Evolutionary conservation across 1,140 invertebrate species (phyloP), one percentile per base, ranked within the genome.

Genomic region (Cydia splendana): DNA sequence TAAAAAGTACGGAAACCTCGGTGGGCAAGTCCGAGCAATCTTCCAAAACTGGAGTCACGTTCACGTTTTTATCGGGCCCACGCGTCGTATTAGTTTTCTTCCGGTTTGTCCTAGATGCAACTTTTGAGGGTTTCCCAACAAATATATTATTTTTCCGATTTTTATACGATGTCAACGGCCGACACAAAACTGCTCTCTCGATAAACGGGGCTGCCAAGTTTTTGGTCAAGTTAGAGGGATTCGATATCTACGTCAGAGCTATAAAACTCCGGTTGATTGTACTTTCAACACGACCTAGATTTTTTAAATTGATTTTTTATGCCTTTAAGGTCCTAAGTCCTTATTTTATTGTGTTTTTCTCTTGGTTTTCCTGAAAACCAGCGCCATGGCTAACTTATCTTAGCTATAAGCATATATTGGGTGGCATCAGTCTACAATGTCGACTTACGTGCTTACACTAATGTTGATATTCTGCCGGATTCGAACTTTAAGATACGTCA

Each of bases 121-220:
- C 30, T 71, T 69, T 71, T 45, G 34, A 71, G 34, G 67, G 34
- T 28, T 71, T 71, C 67, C 18, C 6, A 18, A 34, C 30, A 18
- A 71, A 71, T 38, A 42, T 71, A 42, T 71, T 71, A 71, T 71
- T 71, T 45, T 42, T n/a, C 30, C 20, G 15, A 42, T 45, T 38
- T 71, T 71, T 10, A 24, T 62, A 13, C 34, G 67, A 42, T 38
- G 67, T 71, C 67, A 71, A 71, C 34, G 67, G 6, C 67, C 67
- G 67, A 34, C 30, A 18, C 18, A 38, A 71, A 71, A 71, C 15
- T 71, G 28, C 13, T 42, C 30, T 7, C 15, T 18, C 67, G 34
- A 15, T 71, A 42, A 71, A 45, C 13, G 67, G 34, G 67, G 34
- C 38, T 71, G 34, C 38, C 67, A 71, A 71, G 67, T 71, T 71